Conservation (phyloP, 2,888 invertebrate species). For the Conus canariensis region DNA sequence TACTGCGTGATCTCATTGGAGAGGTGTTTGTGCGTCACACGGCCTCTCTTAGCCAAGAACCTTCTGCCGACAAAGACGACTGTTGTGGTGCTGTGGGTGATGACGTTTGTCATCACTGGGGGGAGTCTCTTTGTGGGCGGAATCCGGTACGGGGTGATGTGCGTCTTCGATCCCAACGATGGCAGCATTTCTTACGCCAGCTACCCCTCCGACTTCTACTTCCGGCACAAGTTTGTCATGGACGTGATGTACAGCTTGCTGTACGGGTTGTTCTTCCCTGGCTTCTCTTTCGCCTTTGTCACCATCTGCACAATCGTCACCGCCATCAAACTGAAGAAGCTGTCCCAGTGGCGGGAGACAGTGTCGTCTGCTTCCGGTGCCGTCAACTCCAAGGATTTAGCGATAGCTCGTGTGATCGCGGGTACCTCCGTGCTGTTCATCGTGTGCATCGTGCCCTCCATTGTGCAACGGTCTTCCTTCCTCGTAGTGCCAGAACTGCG, state of each 20-base stretch:
- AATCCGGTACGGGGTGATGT: not conserved
- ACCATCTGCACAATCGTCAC: not conserved
- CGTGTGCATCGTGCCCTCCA: not conserved
- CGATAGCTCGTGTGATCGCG: not conserved
- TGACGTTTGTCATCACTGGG: not conserved
- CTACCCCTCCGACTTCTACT: not conserved
- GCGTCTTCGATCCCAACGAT: not conserved
- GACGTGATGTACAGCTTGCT: not conserved
- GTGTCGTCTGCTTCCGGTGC: not conserved
- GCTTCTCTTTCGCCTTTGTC: not conserved
- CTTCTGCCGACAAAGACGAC: not conserved
- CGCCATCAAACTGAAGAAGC: not conserved
- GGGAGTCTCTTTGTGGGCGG: not conserved
- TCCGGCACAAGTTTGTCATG: not conserved
- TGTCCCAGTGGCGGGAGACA: constrained; percentile 1
- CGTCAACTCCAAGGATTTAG: not conserved
- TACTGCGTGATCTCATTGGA: not conserved
- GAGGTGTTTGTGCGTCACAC: not conserved
- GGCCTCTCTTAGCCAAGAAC: not conserved
- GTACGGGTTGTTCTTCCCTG: not conserved
- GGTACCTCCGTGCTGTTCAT: not conserved
- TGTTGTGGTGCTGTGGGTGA: not conserved
- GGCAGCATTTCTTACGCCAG: not conserved
- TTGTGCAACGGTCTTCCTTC: not conserved
- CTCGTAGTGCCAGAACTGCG: not conserved